These are phyloP conservation scores for Drosophila kohkoa DNA, from an alignment of 1,140 invertebrate species.

Conservation along the genomic window DNA sequence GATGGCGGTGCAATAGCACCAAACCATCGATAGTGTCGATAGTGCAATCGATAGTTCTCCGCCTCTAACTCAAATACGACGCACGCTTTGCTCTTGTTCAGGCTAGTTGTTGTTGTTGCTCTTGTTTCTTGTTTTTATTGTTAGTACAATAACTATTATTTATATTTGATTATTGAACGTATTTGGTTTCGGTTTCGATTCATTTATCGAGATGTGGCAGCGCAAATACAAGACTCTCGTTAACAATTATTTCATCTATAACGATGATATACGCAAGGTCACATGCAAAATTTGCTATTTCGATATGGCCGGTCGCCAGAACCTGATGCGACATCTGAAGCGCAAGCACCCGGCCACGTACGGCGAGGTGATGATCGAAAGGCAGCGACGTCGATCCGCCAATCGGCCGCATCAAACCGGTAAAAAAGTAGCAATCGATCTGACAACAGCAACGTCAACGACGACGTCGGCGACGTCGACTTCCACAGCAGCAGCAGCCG, in stretches of 20 bases:
- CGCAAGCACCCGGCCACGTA: constrained; percentile 54
- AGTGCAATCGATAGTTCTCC: no score
- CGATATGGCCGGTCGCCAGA: constrained; percentile 63
- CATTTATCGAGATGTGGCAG: constrained; percentile 30
- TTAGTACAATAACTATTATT: not conserved
- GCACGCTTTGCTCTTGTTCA: constrained; percentile 39
- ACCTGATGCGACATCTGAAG: constrained; percentile 62
- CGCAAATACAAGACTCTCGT: constrained; percentile 53
- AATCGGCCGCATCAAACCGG: constrained; percentile 13
- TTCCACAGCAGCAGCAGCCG: not conserved
- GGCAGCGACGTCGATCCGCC: constrained; percentile 31
- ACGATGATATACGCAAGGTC: constrained; percentile 53
- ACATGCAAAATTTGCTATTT: constrained; percentile 57
- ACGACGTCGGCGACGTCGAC: not conserved
- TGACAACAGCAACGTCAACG: not conserved
- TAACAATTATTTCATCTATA: constrained; percentile 54
- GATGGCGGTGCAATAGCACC: no score
- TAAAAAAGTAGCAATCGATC: constrained; percentile 2
- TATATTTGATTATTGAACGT: not conserved
- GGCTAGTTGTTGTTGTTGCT: constrained; percentile 3
- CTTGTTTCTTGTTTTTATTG: not conserved
- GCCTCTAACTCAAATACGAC: constrained; percentile 42
- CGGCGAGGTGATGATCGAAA: constrained; percentile 38
- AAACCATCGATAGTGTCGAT: no score
- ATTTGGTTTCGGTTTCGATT: not conserved